phyloP scores from a whole-genome alignment of 2,888 invertebrate genomes.

The Papilio demoleus region DNA sequence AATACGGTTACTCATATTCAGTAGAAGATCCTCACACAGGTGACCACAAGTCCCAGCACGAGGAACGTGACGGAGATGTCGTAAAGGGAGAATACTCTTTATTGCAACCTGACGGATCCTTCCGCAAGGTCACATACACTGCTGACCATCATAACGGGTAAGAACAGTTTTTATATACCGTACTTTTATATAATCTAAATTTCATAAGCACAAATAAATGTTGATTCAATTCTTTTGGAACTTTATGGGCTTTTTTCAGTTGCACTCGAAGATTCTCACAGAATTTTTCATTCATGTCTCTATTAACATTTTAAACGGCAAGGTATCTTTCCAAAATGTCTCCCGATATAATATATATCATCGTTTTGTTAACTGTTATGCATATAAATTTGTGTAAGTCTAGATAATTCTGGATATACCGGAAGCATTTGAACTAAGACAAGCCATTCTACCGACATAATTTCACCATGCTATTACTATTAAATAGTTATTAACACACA shows the following conservation, averaged over 20 bases:
- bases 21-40: constrained; percentile 85
- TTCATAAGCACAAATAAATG: constrained; percentile 29
- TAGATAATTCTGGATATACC: constrained; percentile 33
- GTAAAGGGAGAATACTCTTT: constrained; percentile 84
- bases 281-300: no score
- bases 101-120: constrained; percentile 83
- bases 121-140: constrained; percentile 83
- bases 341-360: not conserved
- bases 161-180: constrained; percentile 44
- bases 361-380: not conserved
- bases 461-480: constrained; percentile 19
- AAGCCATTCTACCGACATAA: constrained; percentile 31
- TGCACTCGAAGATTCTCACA: not conserved
- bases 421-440: not conserved
- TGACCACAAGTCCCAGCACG: constrained; percentile 84
- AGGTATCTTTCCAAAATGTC: not conserved
- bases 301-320: not conserved
- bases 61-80: constrained; percentile 82
- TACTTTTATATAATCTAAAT: no score
- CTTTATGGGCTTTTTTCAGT: constrained; percentile 23
- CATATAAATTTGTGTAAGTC: not conserved
- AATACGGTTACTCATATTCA: constrained; percentile 83
- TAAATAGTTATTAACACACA: constrained; percentile 24
- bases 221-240: constrained; percentile 39
- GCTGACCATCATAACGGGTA: constrained; percentile 84